These are phyloP conservation scores for Lasiommata megera DNA, from an alignment of 2,888 invertebrate genomes.

Conservation along the genomic window DNA sequence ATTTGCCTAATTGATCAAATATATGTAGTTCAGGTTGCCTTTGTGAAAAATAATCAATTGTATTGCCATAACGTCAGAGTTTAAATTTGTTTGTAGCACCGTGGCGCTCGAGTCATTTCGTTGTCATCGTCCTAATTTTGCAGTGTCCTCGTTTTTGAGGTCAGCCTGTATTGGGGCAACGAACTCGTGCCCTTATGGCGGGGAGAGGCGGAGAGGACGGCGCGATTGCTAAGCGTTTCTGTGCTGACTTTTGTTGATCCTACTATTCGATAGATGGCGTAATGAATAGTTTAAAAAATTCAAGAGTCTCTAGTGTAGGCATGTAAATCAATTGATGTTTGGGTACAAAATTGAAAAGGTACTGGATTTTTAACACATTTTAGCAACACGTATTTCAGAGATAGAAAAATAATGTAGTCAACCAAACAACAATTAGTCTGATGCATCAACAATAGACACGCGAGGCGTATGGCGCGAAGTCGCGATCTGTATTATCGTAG, in stretches of 20 bases:
- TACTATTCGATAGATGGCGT: constrained; percentile 70
- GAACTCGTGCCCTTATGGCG: constrained; percentile 81
- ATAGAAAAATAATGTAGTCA: neutral
- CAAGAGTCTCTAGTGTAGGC: neutral
- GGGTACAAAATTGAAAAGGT: neutral
- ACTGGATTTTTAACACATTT: neutral
- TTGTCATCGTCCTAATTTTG: constrained; percentile 82
- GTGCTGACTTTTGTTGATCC: constrained; percentile 39
- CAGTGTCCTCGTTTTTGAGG: constrained; percentile 88
- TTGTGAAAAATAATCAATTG: constrained; percentile 41
- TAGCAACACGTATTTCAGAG: neutral
- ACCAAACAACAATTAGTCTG: constrained; percentile 37
- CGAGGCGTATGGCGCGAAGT: constrained; percentile 42
- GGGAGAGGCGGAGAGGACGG: constrained; percentile 55
- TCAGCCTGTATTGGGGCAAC: constrained; percentile 83
- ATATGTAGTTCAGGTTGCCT: constrained; percentile 66
- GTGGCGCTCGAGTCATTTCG: constrained; percentile 74
- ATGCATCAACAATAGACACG: constrained; percentile 45
- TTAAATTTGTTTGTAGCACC: constrained; percentile 50
- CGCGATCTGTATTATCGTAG: constrained; percentile 42
- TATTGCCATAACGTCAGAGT: constrained; percentile 45
- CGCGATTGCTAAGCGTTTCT: constrained; percentile 43
- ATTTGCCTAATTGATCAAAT: constrained; percentile 81
- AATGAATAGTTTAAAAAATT: constrained; percentile 17
- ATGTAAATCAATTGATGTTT: neutral